Conservation (phyloP, 2,888 invertebrate species). For the Catotricha subobsoleta region DNA sequence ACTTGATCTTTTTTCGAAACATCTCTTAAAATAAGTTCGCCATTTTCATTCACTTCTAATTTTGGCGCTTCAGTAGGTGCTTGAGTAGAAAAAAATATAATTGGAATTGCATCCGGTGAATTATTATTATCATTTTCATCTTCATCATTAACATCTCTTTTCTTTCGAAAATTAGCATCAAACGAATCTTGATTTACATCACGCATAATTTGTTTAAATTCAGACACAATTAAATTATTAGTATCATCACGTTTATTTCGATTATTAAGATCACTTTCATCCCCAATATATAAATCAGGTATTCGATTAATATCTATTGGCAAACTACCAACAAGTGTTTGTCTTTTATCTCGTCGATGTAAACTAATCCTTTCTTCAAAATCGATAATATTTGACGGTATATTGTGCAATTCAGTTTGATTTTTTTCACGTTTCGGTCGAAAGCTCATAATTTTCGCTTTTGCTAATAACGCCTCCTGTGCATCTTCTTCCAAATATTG, state of each 20-base stretch:
- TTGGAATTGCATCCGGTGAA: conserved; percentile 10
- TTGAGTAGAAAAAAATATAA: conserved; percentile 12
- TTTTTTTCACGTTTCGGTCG: conserved; percentile 13
- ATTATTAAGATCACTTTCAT: background rate
- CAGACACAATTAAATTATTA: conserved; percentile 6
- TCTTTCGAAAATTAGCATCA: conserved; percentile 5
- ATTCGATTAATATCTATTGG: conserved; percentile 3
- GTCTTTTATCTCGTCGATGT: background rate
- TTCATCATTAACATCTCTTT: conserved; percentile 11
- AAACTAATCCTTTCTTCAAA: too few relatives aligned
- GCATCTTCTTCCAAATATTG: conserved; percentile 25
- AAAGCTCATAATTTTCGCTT: conserved; percentile 18
- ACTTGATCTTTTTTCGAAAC: conserved; percentile 15
- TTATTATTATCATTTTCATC: conserved; percentile 7
- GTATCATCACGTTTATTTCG: background rate
- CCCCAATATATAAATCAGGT: conserved; percentile 6
- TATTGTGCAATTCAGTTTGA: background rate
- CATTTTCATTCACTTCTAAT: conserved; percentile 15
- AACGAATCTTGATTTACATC: conserved; percentile 6
- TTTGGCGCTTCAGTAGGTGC: conserved; percentile 12
- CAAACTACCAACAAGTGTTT: background rate
- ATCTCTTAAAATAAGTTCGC: conserved; percentile 16
- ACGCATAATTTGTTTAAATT: conserved; percentile 8
- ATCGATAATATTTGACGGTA: too few relatives aligned
- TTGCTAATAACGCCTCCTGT: conserved; percentile 15